Percentiles rank a stretch among this genome's conserved stretches.
Conservation (phyloP, 2,113 vertebrate species). For the Erpornis zantholeuca region DNA sequence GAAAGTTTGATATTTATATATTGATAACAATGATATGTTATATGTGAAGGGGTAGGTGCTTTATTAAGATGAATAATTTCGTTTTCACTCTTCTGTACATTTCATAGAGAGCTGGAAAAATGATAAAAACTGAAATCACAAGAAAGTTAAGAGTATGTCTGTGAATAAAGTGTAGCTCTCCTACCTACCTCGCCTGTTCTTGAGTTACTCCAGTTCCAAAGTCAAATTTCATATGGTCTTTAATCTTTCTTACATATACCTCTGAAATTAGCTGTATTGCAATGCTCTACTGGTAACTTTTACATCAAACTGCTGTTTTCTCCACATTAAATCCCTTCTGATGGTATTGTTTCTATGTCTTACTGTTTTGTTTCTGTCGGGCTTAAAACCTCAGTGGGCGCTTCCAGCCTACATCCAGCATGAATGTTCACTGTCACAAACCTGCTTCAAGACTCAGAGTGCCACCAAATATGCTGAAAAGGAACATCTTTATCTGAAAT, state of each 20-base stretch:
- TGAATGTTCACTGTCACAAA: background rate
- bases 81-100: background rate
- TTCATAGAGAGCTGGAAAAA: background rate
- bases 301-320: background rate
- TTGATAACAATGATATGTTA: background rate
- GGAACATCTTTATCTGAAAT: background rate
- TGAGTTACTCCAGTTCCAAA: background rate
- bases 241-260: background rate
- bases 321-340: background rate
- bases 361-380: background rate
- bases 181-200: background rate
- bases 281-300: background rate
- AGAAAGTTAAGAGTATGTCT: background rate
- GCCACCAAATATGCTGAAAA: background rate
- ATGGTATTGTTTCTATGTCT: background rate
- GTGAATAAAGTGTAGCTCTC: background rate
- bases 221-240: background rate
- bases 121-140: accelerated
- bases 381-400: background rate
- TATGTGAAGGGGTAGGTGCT: background rate
- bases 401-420: background rate
- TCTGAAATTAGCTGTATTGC: background rate
- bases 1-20: too few species aligned
- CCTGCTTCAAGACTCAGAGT: background rate
- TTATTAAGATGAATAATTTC: background rate